Evolutionary conservation across 35 echinoderm and acorn worm genomes (phyloP).

Genomic region (Holothuria glaberrima): DNA sequence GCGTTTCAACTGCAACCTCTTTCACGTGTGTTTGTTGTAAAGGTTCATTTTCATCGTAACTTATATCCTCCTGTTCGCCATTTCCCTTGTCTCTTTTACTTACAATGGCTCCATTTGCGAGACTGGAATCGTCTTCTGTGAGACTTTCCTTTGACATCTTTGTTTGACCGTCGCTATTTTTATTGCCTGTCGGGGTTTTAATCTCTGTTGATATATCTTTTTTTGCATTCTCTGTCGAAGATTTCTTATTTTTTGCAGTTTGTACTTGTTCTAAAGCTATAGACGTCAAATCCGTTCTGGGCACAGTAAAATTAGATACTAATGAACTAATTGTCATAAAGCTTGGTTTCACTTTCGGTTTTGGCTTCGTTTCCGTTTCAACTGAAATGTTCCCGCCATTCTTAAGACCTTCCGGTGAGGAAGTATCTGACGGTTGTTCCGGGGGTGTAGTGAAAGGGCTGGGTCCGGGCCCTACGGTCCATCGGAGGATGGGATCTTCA

Average conservation of each 20-base stretch:
- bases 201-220: neutral
- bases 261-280: constrained; percentile 29
- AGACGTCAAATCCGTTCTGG: neutral
- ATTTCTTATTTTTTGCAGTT: neutral
- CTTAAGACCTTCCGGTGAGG: too few species aligned
- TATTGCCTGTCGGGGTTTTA: neutral
- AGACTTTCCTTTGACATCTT: constrained; percentile 1
- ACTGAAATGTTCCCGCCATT: neutral
- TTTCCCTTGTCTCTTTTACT: too few species aligned
- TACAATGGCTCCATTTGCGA: too few species aligned
- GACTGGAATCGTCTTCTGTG: neutral
- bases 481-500: neutral
- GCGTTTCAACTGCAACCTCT: too few species aligned
- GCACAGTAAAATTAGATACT: constrained; percentile 18
- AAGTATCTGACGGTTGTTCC: too few species aligned
- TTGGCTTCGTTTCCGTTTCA: neutral
- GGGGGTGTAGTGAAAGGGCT: neutral
- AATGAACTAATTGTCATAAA: constrained; percentile 30
- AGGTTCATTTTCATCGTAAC: too few species aligned
- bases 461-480: neutral
- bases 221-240: neutral
- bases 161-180: neutral
- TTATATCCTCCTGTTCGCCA: too few species aligned
- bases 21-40: too few species aligned
- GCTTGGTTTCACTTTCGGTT: constrained; percentile 4